These are phyloP conservation scores for Rhyacophila brunnea DNA, from an alignment of 1,140 invertebrate species.

Conservation along the genomic window DNA sequence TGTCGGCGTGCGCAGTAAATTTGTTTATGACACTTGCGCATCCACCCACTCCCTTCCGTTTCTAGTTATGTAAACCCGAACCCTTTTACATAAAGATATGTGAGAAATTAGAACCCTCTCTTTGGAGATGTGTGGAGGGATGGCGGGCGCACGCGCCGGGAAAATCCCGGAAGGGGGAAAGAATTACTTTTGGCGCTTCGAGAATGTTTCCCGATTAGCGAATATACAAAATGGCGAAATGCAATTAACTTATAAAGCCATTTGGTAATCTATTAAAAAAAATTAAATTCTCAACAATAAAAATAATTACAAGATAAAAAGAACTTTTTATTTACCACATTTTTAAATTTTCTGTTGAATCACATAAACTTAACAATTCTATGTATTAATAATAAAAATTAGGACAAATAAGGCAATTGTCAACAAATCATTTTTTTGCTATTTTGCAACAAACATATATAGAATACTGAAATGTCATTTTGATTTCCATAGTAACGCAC, in stretches of 20 bases:
- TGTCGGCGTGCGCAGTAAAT: slow-evolving; percentile 5
- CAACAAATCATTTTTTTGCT: no score
- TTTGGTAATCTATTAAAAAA: neutral
- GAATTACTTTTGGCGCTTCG: neutral
- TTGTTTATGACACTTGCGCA: slow-evolving; percentile 3
- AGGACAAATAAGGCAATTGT: no score
- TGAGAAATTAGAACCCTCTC: slow-evolving; percentile 30
- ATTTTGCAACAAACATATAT: no score
- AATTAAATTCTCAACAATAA: no score
- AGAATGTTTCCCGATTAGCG: slow-evolving; percentile 21
- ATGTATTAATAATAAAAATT: no score
- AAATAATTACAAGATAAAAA: no score
- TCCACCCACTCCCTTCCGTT: slow-evolving; percentile 16
- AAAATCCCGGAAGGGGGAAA: slow-evolving; percentile 7
- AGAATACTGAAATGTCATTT: no score
- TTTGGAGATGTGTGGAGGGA: neutral
- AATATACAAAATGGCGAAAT: slow-evolving; percentile 30
- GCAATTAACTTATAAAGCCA: slow-evolving; percentile 18
- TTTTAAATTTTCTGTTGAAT: no score
- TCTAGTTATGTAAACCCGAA: slow-evolving; percentile 24
- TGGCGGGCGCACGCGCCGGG: slow-evolving; percentile 13
- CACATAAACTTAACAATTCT: no score
- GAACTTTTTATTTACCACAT: no score
- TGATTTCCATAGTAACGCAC: no score
- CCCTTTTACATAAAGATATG: slow-evolving; percentile 35